Base-by-base conservation (phyloP, 2,888 invertebrate genomes). In the Perizoma affinitatum region DNA sequence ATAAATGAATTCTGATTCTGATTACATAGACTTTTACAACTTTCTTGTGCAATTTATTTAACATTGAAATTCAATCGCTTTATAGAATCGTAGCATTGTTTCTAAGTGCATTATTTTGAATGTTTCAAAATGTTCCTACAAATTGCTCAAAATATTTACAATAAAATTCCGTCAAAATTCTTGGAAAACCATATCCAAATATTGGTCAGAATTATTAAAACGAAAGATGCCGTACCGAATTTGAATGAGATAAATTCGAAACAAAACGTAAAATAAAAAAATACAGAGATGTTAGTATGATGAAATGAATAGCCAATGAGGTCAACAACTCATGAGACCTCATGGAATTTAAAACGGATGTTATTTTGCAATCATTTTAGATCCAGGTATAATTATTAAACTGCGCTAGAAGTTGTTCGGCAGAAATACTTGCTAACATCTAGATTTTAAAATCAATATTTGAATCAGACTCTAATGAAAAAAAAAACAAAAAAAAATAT, bases 271-370 rank as follows among this genome's bases (percentile, higher is more conserved):
- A 42, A 51, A 61, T 55, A 50, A n/a, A n/a, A n/a, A 55, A 66
- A 61, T 47, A 36, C 46, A 50, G 41, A 50, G 45, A 56, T 51
- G 44, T 22, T 34, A 9, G 11, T 43, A 58, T 70, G 56, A 71
- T 54, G 67, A 60, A 66, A 72, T 58, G 63, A 70, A 69, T 73
- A 67, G 64, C 72, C 64, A 71, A 66, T 69, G 65, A 75, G 71
- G 70, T 70, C 69, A 76, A 70, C 68, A 66, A 67, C 59, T 58
- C 54, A 6, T 50, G 10, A 38, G 45, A 50, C 57, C 33, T 48
- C 52, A 52, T 50, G 55, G 47, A 51, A 34, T 7, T 55, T 34
- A 47, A 54, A 57, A 49, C 66, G 58, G 54, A 67, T 62, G 56
- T 53, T 49, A 44, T 58, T 61, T 63, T 58, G 46, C 40, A 51